A percentile compares a stretch with the other conserved stretches of the same genome.
These are phyloP conservation scores for Clytia hemisphaerica DNA, from an alignment of 30 jellyfish, hydroid and myxozoan genomes.

Conservation along the genomic window DNA sequence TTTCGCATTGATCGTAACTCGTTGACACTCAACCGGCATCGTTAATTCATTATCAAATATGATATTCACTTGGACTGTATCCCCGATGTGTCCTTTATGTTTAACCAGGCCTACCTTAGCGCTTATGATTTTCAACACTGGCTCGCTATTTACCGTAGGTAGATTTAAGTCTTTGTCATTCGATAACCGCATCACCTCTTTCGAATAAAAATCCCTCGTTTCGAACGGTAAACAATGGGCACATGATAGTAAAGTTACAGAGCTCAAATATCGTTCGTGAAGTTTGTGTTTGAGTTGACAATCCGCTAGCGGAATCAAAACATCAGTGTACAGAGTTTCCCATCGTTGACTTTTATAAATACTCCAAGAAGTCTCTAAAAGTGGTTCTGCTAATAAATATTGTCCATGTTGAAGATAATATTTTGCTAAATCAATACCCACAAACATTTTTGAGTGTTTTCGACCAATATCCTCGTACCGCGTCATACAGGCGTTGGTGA, in stretches of 20 bases:
- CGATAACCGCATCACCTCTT: conserved; percentile 39
- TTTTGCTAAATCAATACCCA: conserved; percentile 61
- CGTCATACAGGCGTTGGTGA: conserved; percentile 26
- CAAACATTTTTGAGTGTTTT: conserved; percentile 46
- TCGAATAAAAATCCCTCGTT: conserved; percentile 41
- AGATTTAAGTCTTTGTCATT: conserved; percentile 5
- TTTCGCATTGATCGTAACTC: conserved; percentile 9
- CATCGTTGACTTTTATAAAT: conserved; percentile 45
- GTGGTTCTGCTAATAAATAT: conserved; percentile 51
- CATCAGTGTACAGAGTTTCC: conserved; percentile 63
- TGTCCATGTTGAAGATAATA: conserved; percentile 49
- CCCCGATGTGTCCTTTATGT: conserved; percentile 88
- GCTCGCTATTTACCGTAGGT: conserved; percentile 43
- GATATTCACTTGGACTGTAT: conserved; percentile 39
- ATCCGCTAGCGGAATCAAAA: conserved; percentile 65
- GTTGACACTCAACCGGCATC: conserved; percentile 31
- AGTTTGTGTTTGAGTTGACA: conserved; percentile 36
- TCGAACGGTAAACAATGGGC: conserved; percentile 40
- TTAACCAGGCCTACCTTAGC: conserved; percentile 47
- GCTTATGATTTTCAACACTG: conserved; percentile 40
- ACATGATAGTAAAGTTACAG: conserved; percentile 74
- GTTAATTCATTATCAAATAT: conserved; percentile 28
- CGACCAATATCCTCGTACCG: conserved; percentile 32
- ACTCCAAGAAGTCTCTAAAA: conserved; percentile 45
- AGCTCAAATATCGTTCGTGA: conserved; percentile 49